Conservation (phyloP, 2,113 vertebrate species). For the Pseudorectes ferrugineus region DNA sequence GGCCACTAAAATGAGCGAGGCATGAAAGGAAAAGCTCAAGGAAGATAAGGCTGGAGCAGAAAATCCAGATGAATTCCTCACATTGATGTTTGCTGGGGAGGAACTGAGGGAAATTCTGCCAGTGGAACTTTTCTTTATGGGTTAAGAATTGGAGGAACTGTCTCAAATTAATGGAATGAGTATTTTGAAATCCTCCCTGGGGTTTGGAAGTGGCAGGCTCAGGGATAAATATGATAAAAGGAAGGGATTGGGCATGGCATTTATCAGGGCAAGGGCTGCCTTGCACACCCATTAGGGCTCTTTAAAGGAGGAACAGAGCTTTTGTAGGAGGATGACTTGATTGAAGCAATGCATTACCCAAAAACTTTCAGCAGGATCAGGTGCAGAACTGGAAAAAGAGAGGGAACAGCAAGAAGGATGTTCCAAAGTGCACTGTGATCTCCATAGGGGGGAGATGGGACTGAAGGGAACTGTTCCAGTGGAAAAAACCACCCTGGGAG, state of each 20-base stretch:
- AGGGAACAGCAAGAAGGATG: neutral
- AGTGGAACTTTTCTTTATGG: neutral
- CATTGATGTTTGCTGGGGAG: neutral
- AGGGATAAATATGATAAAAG: neutral
- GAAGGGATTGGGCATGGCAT: neutral
- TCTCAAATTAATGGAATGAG: neutral
- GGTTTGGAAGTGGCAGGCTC: neutral
- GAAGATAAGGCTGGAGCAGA: conserved; percentile 13
- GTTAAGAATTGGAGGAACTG: neutral
- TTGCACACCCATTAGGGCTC: neutral
- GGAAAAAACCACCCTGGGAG: neutral
- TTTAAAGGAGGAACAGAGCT: neutral
- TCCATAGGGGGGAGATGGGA: neutral
- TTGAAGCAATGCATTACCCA: neutral
- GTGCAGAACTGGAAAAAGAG: neutral
- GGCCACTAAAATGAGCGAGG: neutral
- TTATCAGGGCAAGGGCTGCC: neutral
- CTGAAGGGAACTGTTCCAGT: neutral
- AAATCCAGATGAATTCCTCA: neutral
- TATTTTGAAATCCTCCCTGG: neutral
- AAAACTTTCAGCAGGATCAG: neutral
- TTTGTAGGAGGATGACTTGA: neutral
- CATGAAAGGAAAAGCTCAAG: neutral
- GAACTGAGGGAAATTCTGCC: neutral
- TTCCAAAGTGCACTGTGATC: neutral